Evolutionary conservation across 2,113 vertebrate species (phyloP).

Genomic region (Eubucco bourcierii): DNA sequence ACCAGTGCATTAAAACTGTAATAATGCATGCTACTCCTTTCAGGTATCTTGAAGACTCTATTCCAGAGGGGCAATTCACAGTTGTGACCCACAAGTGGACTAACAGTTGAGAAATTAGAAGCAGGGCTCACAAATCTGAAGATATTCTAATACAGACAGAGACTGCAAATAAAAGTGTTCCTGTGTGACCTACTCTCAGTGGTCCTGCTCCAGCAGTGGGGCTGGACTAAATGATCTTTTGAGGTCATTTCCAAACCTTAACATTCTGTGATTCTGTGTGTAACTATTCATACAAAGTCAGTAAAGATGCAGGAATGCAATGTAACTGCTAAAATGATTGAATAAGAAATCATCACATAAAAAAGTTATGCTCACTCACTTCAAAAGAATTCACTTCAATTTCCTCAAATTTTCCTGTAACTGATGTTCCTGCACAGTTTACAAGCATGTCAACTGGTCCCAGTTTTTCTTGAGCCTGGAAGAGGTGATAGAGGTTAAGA

Average conservation of each 20-base stretch:
- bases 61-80: not conserved
- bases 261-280: not conserved
- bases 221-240: no score
- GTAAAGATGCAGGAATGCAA: not conserved
- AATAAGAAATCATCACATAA: not conserved
- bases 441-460: conserved; percentile 98
- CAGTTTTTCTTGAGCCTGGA: conserved; percentile 94
- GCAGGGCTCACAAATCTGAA: not conserved
- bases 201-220: no score
- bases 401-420: conserved; percentile 93
- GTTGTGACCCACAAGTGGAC: not conserved
- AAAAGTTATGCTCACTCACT: conserved; percentile 74
- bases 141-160: not conserved
- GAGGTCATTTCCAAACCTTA: no score
- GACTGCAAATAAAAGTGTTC: not conserved
- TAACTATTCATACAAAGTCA: not conserved
- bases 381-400: conserved; percentile 87
- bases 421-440: conserved; percentile 89
- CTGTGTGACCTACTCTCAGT: no score
- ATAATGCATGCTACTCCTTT: not conserved
- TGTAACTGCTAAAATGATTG: not conserved
- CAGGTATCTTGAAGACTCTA: not conserved
- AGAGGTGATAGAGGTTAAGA: not conserved
- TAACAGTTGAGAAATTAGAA: not conserved
- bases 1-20: not conserved